Evolutionary conservation across 2,888 invertebrate species (phyloP).

Genomic region (Leucophenga maculata): DNA sequence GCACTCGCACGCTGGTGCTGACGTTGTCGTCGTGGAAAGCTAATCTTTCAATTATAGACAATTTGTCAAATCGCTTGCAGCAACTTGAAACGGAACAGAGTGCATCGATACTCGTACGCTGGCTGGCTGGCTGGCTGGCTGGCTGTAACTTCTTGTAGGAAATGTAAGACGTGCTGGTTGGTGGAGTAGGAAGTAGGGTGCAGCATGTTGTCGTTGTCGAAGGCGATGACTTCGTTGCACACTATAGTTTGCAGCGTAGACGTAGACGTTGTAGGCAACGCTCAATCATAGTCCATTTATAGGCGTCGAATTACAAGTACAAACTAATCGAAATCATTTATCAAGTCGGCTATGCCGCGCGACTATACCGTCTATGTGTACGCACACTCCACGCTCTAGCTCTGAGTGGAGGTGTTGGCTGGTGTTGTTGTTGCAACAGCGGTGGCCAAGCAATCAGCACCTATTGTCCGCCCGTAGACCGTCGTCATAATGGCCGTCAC

Average conservation of each 20-base stretch:
- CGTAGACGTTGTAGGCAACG: conserved; percentile 58
- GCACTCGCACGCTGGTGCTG: neutral
- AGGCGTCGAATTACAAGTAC: conserved; percentile 73
- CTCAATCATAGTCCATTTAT: conserved; percentile 71
- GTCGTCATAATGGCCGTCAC: conserved; percentile 27
- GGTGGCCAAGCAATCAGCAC: conserved; percentile 67
- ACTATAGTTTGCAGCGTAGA: neutral
- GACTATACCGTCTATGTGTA: conserved; percentile 37
- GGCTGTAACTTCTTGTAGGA: conserved; percentile 10
- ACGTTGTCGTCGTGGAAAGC: conserved; percentile 58
- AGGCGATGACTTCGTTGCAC: conserved; percentile 45
- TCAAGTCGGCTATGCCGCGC: conserved; percentile 58
- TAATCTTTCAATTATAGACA: conserved; percentile 73
- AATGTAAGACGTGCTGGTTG: conserved; percentile 5
- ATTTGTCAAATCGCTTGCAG: conserved; percentile 71
- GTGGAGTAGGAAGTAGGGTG: conserved; percentile 24
- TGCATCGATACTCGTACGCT: conserved; percentile 49
- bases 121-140: too few relatives aligned
- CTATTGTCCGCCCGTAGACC: conserved; percentile 61
- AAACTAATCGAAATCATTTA: conserved; percentile 72
- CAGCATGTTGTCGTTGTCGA: conserved; percentile 17
- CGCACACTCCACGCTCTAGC: neutral
- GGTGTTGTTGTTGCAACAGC: conserved; percentile 22
- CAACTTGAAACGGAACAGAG: conserved; percentile 39
- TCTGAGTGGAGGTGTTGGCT: conserved; percentile 29